Evolutionary conservation across 1,140 invertebrate species (phyloP).

Genomic region (Bradynema listronoti): DNA sequence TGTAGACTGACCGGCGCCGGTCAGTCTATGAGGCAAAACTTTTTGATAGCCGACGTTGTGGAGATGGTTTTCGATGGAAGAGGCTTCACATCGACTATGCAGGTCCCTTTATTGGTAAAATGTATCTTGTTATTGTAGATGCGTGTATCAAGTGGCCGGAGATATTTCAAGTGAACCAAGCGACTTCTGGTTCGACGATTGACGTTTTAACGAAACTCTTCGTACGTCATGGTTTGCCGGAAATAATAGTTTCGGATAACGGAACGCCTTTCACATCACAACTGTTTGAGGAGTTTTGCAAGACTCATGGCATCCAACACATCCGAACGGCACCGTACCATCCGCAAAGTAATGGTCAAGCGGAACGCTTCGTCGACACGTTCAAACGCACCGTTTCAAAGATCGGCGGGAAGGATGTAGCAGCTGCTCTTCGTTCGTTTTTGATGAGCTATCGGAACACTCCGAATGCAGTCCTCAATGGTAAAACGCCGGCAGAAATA

Average conservation of each 20-base stretch:
- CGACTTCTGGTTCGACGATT: too few species aligned
- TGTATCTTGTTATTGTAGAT: too few species aligned
- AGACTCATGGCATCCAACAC: constrained; percentile 32
- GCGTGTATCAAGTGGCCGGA: too few species aligned
- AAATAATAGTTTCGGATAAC: constrained; percentile 56
- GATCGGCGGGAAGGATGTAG: not conserved
- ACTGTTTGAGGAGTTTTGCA: constrained; percentile 51
- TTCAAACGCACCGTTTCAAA: constrained; percentile 27
- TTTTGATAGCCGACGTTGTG: too few species aligned
- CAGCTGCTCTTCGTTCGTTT: not conserved
- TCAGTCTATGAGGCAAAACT: too few species aligned
- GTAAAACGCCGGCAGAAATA: not conserved
- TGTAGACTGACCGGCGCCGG: too few species aligned
- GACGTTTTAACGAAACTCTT: too few species aligned
- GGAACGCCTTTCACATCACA: constrained; percentile 51
- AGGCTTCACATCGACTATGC: too few species aligned
- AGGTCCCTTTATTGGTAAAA: too few species aligned
- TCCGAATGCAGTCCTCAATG: not conserved
- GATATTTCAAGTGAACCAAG: too few species aligned
- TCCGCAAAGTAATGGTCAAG: constrained; percentile 51
- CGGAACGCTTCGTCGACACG: constrained; percentile 55
- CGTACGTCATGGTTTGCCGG: constrained; percentile 31
- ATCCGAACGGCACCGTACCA: constrained; percentile 45
- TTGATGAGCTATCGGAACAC: not conserved
- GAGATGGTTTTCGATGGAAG: too few species aligned